Conservation (phyloP, 2,113 vertebrate genomes). For the Blennius ocellaris region DNA sequence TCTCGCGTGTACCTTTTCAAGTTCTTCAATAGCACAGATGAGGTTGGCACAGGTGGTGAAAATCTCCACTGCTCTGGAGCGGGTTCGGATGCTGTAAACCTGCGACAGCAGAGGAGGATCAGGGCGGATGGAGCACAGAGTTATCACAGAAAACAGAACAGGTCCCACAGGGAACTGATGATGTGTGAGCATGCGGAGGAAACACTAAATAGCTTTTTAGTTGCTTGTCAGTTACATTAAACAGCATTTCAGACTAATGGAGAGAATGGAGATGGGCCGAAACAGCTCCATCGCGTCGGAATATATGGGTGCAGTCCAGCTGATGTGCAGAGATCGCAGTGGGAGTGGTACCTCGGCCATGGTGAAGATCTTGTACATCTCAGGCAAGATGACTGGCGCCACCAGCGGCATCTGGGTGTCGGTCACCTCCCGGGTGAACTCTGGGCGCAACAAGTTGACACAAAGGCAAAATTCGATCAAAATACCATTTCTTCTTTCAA, state of each 20-base stretch:
- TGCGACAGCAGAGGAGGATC: slow-evolving; percentile 54
- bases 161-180: neutral
- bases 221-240: neutral
- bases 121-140: neutral
- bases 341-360: slow-evolving; percentile 91
- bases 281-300: neutral
- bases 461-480: neutral
- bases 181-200: neutral
- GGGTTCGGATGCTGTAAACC: slow-evolving; percentile 96
- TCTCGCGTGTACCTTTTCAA: slow-evolving; percentile 88
- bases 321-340: neutral
- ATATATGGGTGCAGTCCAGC: neutral
- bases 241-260: neutral
- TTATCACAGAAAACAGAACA: neutral
- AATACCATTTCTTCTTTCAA: no score
- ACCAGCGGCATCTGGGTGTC: slow-evolving; percentile 98
- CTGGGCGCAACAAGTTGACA: slow-evolving; percentile 68
- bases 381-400: slow-evolving; percentile 97
- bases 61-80: slow-evolving; percentile 96
- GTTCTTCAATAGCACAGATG: slow-evolving; percentile 97
- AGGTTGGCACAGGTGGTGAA: slow-evolving; percentile 99
- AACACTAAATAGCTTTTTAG: neutral
- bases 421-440: slow-evolving; percentile 97
- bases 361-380: slow-evolving; percentile 99
- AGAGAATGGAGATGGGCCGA: neutral